Conservation (phyloP, 1,140 invertebrate species). For the Drosophila sp. region DNA sequence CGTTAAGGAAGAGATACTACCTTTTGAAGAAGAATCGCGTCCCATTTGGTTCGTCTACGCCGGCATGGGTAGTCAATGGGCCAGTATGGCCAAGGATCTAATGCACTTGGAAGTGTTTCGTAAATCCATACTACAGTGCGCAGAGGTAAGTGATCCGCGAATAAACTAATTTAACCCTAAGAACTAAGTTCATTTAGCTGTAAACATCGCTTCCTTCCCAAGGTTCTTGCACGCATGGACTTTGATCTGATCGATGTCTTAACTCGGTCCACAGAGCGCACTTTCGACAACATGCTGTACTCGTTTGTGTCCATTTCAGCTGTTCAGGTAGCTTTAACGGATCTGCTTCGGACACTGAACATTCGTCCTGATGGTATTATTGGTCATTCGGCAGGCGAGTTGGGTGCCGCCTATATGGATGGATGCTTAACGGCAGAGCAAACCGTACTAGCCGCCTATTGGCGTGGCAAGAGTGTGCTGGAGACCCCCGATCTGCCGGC, state of each 20-base stretch:
- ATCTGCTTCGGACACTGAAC: constrained; percentile 90
- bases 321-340: constrained; percentile 96
- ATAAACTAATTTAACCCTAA: constrained; percentile 81
- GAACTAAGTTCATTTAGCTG: constrained; percentile 77
- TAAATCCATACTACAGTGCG: constrained; percentile 89
- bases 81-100: constrained; percentile 94
- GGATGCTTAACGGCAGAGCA: constrained; percentile 96
- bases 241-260: constrained; percentile 93
- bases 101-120: constrained; percentile 92
- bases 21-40: constrained; percentile 85
- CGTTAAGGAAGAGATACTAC: constrained; percentile 73
- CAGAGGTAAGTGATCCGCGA: constrained; percentile 84
- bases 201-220: background rate
- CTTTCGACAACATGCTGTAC: constrained; percentile 92
- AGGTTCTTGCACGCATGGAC: constrained; percentile 84
- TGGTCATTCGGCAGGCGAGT: constrained; percentile 97
- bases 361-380: constrained; percentile 96
- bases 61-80: constrained; percentile 98
- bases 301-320: constrained; percentile 97
- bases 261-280: constrained; percentile 88
- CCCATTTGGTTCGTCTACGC: constrained; percentile 97
- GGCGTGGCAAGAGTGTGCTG: constrained; percentile 93
- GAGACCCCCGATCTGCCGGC: constrained; percentile 88
- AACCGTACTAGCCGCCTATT: constrained; percentile 95
- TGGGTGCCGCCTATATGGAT: constrained; percentile 98